Conservation (phyloP, 1,140 invertebrate genomes). For the Andricus grossulariae region DNA sequence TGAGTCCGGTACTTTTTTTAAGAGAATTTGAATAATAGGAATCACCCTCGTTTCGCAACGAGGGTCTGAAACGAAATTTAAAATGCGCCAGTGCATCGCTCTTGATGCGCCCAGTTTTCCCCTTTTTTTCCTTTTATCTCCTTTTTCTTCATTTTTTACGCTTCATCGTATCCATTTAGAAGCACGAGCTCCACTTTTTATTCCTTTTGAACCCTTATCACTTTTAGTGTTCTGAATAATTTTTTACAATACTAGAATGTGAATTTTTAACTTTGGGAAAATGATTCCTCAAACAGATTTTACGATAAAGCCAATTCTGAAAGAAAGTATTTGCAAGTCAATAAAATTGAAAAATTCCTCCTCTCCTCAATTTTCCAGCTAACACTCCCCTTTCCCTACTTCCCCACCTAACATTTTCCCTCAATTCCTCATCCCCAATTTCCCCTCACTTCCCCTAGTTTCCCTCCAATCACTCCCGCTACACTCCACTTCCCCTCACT, state of each 20-base stretch:
- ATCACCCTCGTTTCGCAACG: slow-evolving; percentile 13
- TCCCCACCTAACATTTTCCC: no score
- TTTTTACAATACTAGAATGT: background rate
- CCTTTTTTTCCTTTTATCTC: background rate
- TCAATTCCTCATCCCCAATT: no score
- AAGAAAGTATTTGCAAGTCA: background rate
- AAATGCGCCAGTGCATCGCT: background rate
- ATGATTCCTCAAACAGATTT: background rate
- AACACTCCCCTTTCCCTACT: no score
- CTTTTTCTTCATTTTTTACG: no score
- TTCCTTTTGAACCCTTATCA: slow-evolving; percentile 14
- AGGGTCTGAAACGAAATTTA: slow-evolving; percentile 28
- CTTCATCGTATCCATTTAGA: background rate
- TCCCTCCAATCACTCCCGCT: no score
- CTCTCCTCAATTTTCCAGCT: no score
- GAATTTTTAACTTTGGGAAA: background rate
- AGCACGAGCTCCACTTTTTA: background rate
- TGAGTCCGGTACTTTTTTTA: slow-evolving; percentile 24
- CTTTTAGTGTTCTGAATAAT: slow-evolving; percentile 7
- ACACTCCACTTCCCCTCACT: no score
- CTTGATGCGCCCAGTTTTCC: slow-evolving; percentile 2
- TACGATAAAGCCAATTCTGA: background rate
- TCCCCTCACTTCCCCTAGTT: no score
- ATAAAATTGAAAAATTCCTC: background rate
- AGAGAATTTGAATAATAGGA: slow-evolving; percentile 31